Base-by-base conservation (phyloP, 2,797 vertebrate genomes). In the Microchirus variegatus region DNA sequence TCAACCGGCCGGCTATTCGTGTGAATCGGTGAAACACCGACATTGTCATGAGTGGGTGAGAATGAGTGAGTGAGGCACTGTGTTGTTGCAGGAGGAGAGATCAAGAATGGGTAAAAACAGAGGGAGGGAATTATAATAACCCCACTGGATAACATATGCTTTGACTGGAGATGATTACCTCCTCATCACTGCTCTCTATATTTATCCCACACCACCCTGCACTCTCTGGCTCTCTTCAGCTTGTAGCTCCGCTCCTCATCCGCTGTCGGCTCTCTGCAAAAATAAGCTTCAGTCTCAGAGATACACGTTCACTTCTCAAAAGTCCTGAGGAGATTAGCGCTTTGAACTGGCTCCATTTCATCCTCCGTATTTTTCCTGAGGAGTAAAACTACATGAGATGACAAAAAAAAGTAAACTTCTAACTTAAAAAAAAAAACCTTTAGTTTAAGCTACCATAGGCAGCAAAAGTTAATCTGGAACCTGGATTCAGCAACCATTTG, bases 131-230 rank as follows among this genome's bases (percentile, higher is more conserved):
- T n/a, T n/a, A n/a, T 85, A 87, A 90, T 83, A 87, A 88, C 83
- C 71, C 75, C 70, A 71, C 67, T 81, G 82, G 80, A 83, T 87
- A 79, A 87, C 87, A 87, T 87, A 78, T 82, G 75, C 80, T 78
- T 81, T 81, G 84, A 87, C 75, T 78, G 78, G 78, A 86, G 80
- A 85, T 87, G 85, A 91, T 87, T 86, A 83, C 70, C 82, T 83
- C 81, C 84, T 82, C 81, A 88, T 87, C 85, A 60, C 77, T 80
- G 72, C 77, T 83, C 77, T 84, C 81, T 86, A 59, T 87, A 81
- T 84, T 85, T 84, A 81, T 65, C 80, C 78, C 54, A 63, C 65
- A 38, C 41, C 42, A 1, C 5, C 46, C 40, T 36, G 78, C 48
- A 17, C 64, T 59, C 54, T 64, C 82, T 67, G 65, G 64, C 75